phyloP scores from a whole-genome alignment of 1,140 invertebrate species.

The Drosophila jambulina region DNA sequence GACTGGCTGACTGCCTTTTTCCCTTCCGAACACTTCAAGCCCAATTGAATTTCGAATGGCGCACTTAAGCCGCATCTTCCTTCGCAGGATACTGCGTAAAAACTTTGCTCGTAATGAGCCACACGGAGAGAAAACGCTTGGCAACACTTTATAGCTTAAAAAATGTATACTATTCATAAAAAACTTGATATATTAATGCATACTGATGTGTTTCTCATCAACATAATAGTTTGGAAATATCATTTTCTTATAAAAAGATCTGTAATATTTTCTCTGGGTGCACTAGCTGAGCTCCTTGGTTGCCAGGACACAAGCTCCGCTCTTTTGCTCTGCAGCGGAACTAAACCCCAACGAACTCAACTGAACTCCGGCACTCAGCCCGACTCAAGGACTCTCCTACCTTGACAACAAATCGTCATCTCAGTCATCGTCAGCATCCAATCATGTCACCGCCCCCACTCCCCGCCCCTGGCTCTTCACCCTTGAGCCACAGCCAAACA shows the following conservation, averaged over 20 bases:
- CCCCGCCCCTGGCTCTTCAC: background rate
- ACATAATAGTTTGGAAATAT: background rate
- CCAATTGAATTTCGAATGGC: slow-evolving; percentile 77
- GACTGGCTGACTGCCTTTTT: slow-evolving; percentile 42
- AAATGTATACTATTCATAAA: fast-evolving
- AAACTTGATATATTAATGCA: background rate
- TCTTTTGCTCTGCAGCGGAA: slow-evolving; percentile 32
- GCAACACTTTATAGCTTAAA: background rate
- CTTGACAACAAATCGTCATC: slow-evolving; percentile 61
- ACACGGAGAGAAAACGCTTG: slow-evolving; percentile 11
- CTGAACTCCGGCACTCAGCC: slow-evolving; percentile 38
- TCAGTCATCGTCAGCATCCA: slow-evolving; percentile 50
- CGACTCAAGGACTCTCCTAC: slow-evolving; percentile 34
- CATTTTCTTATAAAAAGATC: background rate
- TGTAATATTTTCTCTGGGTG: background rate
- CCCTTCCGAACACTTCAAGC: slow-evolving; percentile 77
- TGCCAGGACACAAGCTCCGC: slow-evolving; percentile 57
- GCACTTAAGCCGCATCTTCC: slow-evolving; percentile 60
- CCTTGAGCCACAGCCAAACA: slow-evolving; percentile 35
- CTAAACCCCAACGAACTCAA: slow-evolving; percentile 43
- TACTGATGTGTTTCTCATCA: background rate
- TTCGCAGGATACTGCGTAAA: slow-evolving; percentile 53
- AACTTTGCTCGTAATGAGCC: slow-evolving; percentile 64
- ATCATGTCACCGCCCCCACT: slow-evolving; percentile 44
- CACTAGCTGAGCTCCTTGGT: slow-evolving; percentile 39